A percentile compares a stretch with the other conserved stretches of the same genome.
Conservation (phyloP, 1,140 invertebrate species). For the Temnothorax longispinosus region DNA sequence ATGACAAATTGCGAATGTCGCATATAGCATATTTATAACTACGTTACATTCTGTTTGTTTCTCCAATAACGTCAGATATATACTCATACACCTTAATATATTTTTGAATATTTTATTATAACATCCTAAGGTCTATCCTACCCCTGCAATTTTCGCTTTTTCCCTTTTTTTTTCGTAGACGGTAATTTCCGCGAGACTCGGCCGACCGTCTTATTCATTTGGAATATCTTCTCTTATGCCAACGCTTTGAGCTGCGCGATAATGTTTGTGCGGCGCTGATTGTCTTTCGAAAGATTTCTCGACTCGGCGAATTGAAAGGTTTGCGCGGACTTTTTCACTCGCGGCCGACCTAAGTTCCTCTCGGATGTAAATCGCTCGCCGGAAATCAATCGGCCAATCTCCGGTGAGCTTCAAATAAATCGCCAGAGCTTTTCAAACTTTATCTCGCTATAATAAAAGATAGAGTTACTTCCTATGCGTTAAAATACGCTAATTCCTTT, state of each 20-base stretch:
- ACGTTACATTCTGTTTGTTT: not conserved
- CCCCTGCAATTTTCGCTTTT: slow-evolving; percentile 1
- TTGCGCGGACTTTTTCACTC: slow-evolving; percentile 60
- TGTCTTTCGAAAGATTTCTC: slow-evolving; percentile 60
- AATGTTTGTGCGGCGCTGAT: slow-evolving; percentile 72
- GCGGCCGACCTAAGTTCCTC: slow-evolving; percentile 55
- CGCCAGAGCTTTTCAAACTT: slow-evolving; percentile 18
- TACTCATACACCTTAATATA: not conserved
- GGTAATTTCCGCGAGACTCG: slow-evolving; percentile 47
- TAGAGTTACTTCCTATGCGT: not conserved
- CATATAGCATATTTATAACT: not conserved
- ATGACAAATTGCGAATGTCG: not conserved
- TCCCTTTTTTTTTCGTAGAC: not conserved
- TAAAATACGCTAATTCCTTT: not conserved
- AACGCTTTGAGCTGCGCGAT: slow-evolving; percentile 61
- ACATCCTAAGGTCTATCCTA: not conserved
- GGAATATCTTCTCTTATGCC: slow-evolving; percentile 68
- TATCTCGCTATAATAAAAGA: slow-evolving; percentile 20
- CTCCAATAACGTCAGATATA: not conserved
- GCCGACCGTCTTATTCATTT: slow-evolving; percentile 54
- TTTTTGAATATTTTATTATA: slow-evolving; percentile 29
- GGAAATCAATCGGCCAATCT: slow-evolving; percentile 44
- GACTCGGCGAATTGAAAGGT: slow-evolving; percentile 47
- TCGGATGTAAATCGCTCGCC: slow-evolving; percentile 59
- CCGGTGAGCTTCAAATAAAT: slow-evolving; percentile 17